Evolutionary conservation across 1,140 invertebrate genomes (phyloP).

Genomic region (Druon quercuslanigerum): DNA sequence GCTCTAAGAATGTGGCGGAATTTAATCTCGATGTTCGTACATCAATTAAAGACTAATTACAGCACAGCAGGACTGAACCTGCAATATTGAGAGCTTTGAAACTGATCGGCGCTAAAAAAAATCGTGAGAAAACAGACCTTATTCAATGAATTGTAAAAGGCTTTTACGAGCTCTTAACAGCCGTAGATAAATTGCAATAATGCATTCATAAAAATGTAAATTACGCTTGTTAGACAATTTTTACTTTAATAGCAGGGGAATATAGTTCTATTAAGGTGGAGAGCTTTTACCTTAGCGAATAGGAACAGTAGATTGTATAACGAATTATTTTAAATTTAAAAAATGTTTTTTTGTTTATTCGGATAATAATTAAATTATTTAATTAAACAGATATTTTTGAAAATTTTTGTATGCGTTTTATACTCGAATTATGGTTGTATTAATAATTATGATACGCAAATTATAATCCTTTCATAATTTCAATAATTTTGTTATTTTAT

Average conservation of each 20-base stretch:
- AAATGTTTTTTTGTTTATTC: too few relatives aligned
- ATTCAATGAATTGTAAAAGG: background rate
- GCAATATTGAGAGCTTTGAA: background rate
- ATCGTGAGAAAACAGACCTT: background rate
- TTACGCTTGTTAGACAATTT: background rate
- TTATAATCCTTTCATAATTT: too few relatives aligned
- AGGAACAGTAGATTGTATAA: too few relatives aligned
- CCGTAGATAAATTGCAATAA: too few relatives aligned
- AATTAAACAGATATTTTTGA: too few relatives aligned
- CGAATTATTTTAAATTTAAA: too few relatives aligned
- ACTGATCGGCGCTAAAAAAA: background rate
- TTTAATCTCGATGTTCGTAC: slow-evolving; percentile 9
- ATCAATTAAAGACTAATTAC: slow-evolving; percentile 16
- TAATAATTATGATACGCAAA: too few relatives aligned
- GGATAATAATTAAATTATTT: too few relatives aligned
- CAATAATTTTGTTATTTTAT: too few relatives aligned
- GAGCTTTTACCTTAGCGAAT: background rate
- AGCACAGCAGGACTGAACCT: background rate
- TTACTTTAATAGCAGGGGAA: background rate
- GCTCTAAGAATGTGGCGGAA: background rate
- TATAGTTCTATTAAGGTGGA: background rate
- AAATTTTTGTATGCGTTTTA: too few relatives aligned
- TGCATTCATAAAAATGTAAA: background rate
- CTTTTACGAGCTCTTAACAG: background rate
- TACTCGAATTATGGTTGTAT: too few relatives aligned